phyloP scores from a whole-genome alignment of 2,888 invertebrate species.

The Euclidia mi region DNA sequence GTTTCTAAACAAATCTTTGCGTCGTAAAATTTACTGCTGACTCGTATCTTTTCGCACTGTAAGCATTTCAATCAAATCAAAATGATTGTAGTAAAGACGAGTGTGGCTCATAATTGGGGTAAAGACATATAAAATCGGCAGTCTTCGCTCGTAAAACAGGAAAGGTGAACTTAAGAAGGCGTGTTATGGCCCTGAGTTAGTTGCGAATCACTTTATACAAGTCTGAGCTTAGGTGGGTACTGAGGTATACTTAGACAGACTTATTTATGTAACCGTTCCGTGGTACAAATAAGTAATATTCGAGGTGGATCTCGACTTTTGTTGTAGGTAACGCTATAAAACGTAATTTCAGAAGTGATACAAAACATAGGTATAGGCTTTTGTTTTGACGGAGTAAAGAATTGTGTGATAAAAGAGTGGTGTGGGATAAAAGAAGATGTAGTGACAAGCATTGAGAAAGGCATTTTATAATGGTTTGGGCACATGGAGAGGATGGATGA shows the following conservation, averaged over 20 bases:
- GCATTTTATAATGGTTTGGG: too few relatives aligned
- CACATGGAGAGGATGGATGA: too few relatives aligned
- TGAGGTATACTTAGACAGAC: neutral
- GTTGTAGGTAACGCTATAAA: too few relatives aligned
- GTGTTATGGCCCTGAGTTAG: slow-evolving; percentile 41
- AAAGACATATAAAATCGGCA: slow-evolving; percentile 58
- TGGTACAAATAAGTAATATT: neutral
- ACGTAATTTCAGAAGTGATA: too few relatives aligned
- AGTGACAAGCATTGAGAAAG: too few relatives aligned
- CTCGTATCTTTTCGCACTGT: slow-evolving; percentile 57
- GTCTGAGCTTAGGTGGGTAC: slow-evolving; percentile 3
- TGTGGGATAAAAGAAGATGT: too few relatives aligned
- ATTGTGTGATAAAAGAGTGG: too few relatives aligned
- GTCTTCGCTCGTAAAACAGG: slow-evolving; percentile 57
- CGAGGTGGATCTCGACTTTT: too few relatives aligned
- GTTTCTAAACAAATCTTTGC: slow-evolving; percentile 48
- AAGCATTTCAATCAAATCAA: slow-evolving; percentile 67
- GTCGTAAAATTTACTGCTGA: slow-evolving; percentile 56
- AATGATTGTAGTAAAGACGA: slow-evolving; percentile 61
- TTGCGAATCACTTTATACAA: slow-evolving; percentile 45
- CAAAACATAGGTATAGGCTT: too few relatives aligned
- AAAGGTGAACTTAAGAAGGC: slow-evolving; percentile 49
- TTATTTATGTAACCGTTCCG: neutral
- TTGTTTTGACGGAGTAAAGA: too few relatives aligned
- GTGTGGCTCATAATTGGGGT: slow-evolving; percentile 61